A percentile compares a stretch with the other conserved stretches of the same genome.
These are phyloP conservation scores for Peromyscus californicus DNA, from an alignment of 2,113 vertebrate species.

Conservation along the genomic window DNA sequence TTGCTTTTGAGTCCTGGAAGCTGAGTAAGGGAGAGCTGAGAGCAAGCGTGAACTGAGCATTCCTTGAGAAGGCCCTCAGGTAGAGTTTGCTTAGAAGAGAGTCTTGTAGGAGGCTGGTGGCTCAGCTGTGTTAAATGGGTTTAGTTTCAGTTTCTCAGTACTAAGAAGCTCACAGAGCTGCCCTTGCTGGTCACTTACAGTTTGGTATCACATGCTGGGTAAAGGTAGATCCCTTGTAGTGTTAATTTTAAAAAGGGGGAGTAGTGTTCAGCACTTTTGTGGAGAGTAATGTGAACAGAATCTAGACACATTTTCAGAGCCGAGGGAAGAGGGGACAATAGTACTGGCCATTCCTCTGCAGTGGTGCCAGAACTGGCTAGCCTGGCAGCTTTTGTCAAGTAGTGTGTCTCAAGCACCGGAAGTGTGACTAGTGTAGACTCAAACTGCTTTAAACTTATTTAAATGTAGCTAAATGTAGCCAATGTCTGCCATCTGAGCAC, in stretches of 20 bases:
- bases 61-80: neutral
- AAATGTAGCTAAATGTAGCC: neutral
- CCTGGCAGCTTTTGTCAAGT: rapidly evolving
- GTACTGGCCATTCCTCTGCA: neutral
- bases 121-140: neutral
- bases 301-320: neutral
- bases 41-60: neutral
- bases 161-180: neutral
- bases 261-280: neutral
- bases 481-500: neutral
- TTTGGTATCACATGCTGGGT: neutral
- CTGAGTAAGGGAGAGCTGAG: neutral
- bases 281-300: neutral
- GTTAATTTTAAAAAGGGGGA: neutral
- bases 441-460: neutral
- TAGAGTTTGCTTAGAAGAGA: neutral
- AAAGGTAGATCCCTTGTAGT: neutral
- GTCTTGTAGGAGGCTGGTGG: neutral
- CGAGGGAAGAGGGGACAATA: neutral
- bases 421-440: neutral
- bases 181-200: neutral
- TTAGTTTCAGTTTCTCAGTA: constrained; percentile 28
- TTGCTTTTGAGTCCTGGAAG: neutral
- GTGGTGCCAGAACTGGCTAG: neutral
- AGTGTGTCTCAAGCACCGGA: neutral